Evolutionary conservation across 2,888 invertebrate genomes (phyloP).

Genomic region (Craniophora ligustri): DNA sequence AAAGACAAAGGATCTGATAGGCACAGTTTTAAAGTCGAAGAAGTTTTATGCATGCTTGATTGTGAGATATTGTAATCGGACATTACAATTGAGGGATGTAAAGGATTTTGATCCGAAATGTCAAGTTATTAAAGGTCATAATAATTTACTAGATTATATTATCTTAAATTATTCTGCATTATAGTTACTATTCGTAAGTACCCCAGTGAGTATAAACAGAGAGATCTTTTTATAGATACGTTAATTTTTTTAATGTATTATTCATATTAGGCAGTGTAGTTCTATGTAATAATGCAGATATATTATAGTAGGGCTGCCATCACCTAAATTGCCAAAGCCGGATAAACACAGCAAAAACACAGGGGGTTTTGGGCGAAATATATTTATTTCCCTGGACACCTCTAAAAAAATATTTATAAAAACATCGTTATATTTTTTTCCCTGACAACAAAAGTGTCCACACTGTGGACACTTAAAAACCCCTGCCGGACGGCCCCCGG

Average conservation of each 20-base stretch:
- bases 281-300: slow-evolving; percentile 9
- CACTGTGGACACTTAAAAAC: too few species aligned
- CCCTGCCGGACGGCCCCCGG: too few species aligned
- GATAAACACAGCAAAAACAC: too few species aligned
- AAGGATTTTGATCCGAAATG: neutral
- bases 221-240: slow-evolving; percentile 1
- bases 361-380: too few species aligned
- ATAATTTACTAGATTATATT: neutral
- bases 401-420: too few species aligned
- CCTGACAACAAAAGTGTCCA: too few species aligned
- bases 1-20: neutral
- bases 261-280: slow-evolving; percentile 32
- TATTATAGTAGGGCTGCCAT: too few species aligned
- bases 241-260: slow-evolving; percentile 29
- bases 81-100: neutral
- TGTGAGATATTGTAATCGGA: neutral
- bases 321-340: too few species aligned
- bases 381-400: too few species aligned
- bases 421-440: too few species aligned
- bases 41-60: neutral
- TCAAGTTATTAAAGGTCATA: neutral
- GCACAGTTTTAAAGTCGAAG: neutral
- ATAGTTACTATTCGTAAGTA: neutral
- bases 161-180: neutral
- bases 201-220: neutral